A percentile compares a stretch with the other conserved stretches of the same genome.
phyloP scores from a whole-genome alignment of 2,888 invertebrate genomes.

The Tenthredo amoena region DNA sequence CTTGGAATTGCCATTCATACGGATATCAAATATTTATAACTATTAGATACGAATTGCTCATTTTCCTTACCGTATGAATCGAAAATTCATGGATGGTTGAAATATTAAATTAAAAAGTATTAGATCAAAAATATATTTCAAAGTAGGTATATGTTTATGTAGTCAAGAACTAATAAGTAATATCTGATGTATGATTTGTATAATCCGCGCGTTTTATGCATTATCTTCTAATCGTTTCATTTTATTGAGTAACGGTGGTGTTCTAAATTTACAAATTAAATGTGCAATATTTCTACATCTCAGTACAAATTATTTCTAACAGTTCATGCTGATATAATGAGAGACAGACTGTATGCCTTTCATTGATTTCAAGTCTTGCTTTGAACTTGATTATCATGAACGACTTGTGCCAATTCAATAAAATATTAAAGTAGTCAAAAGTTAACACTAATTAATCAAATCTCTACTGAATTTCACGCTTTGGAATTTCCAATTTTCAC shows the following conservation, averaged over 20 bases:
- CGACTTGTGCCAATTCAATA: slow-evolving; percentile 29
- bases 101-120: not conserved
- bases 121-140: not conserved
- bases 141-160: not conserved
- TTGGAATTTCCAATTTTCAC: not conserved
- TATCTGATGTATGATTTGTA: not conserved
- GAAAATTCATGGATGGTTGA: not conserved
- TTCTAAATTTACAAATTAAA: not conserved
- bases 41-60: not conserved
- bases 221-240: not conserved
- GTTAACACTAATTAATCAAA: not conserved
- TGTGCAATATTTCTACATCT: not conserved
- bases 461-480: not conserved
- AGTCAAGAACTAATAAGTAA: not conserved
- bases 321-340: not conserved
- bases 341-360: not conserved
- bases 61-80: not conserved
- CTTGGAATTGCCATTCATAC: not conserved
- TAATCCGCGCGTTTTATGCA: too few relatives aligned
- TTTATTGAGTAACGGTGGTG: not conserved
- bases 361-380: slow-evolving; percentile 3
- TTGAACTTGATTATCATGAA: slow-evolving; percentile 13
- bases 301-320: slow-evolving; percentile 38
- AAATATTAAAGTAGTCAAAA: slow-evolving; percentile 1
- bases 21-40: not conserved